phyloP scores from a whole-genome alignment of 2,797 vertebrate genomes.

The Geotrypetes seraphini region DNA sequence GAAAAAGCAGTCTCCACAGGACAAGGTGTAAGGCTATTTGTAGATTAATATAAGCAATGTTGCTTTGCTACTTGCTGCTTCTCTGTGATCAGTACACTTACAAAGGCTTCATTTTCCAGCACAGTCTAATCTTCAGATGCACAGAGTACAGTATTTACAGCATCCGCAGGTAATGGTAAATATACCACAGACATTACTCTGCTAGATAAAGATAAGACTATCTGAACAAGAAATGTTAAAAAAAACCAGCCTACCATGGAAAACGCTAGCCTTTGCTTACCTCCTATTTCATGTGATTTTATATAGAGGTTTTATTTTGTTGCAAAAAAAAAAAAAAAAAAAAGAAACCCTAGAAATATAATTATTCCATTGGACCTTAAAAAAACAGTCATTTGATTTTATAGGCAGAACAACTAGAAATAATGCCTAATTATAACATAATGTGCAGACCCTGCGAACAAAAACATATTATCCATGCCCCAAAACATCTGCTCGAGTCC shows the following conservation, averaged over 20 bases:
- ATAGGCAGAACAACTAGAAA: no score
- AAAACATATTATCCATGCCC: neutral
- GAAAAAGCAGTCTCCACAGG: no score
- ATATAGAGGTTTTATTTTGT: no score
- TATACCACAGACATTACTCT: constrained; percentile 32
- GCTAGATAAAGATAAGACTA: constrained; percentile 46
- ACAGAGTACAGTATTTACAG: constrained; percentile 32
- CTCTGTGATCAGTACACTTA: constrained; percentile 13
- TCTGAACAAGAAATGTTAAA: constrained; percentile 21
- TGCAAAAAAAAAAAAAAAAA: no score
- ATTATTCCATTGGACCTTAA: no score
- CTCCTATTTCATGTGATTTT: no score
- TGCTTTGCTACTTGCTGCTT: neutral
- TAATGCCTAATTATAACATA: no score
- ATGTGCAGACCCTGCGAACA: no score
- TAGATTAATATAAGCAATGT: neutral
- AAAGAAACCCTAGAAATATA: no score
- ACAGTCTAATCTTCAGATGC: constrained; percentile 40
- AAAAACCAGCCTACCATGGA: neutral
- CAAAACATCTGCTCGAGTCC: neutral
- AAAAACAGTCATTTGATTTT: no score
- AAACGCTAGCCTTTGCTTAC: neutral
- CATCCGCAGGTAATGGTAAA: constrained; percentile 31
- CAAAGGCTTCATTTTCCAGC: constrained; percentile 34
- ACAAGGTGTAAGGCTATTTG: no score